Conservation (phyloP, 2,888 invertebrate genomes). For the Archips xylosteana region DNA sequence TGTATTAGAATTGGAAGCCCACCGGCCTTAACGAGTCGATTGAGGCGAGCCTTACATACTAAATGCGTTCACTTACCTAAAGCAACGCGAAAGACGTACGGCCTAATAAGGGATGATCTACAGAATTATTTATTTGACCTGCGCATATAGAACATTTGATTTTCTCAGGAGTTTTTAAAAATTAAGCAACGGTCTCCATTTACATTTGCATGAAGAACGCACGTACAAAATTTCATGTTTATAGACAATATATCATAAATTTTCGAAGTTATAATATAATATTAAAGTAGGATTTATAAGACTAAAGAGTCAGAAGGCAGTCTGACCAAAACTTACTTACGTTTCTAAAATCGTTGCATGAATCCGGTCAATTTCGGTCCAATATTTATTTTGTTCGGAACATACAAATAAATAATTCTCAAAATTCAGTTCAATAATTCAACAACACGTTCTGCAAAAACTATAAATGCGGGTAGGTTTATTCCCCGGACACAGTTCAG, state of each 20-base stretch:
- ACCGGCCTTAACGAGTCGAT: slow-evolving; percentile 33
- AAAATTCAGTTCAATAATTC: slow-evolving; percentile 4
- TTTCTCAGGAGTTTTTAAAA: not conserved
- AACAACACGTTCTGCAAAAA: not conserved
- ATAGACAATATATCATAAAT: no score
- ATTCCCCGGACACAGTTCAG: slow-evolving; percentile 12
- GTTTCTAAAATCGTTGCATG: not conserved
- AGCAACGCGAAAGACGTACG: slow-evolving; percentile 23
- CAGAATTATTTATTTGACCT: slow-evolving; percentile 17
- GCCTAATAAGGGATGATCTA: slow-evolving; percentile 19
- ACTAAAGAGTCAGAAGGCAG: not conserved
- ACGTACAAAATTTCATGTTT: no score
- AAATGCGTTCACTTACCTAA: slow-evolving; percentile 22
- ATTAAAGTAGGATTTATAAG: no score
- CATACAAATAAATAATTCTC: not conserved
- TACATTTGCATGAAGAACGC: no score
- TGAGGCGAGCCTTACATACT: slow-evolving; percentile 32
- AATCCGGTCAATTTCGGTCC: not conserved
- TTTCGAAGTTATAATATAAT: no score
- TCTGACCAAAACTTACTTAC: not conserved
- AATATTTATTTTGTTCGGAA: not conserved
- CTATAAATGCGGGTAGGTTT: slow-evolving; percentile 6
- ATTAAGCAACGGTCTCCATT: no score
- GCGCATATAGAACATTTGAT: no score
- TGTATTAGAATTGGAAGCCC: slow-evolving; percentile 21